Evolutionary conservation across 53 echinoderm and acorn worm genomes (phyloP).

Genomic region (Actinopyga echinites): DNA sequence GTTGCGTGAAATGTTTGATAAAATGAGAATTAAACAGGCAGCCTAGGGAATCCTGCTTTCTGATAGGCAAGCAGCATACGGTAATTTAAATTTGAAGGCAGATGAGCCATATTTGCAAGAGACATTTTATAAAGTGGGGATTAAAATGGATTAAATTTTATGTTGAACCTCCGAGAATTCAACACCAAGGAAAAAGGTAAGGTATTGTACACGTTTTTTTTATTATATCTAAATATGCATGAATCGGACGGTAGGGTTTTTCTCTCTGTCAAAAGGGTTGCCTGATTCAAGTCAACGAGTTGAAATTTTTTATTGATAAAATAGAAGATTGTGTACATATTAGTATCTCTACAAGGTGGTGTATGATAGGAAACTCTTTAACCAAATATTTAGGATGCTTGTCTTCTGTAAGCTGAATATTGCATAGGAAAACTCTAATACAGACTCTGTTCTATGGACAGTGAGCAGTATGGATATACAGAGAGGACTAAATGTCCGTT

Average conservation of each 20-base stretch:
- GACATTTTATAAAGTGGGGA: slow-evolving; percentile 10
- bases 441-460: too few relatives aligned
- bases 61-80: slow-evolving; percentile 27
- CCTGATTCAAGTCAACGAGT: too few relatives aligned
- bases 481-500: too few relatives aligned
- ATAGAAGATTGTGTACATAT: too few relatives aligned
- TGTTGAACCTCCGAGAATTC: slow-evolving; percentile 11
- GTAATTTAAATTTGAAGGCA: slow-evolving; percentile 27
- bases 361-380: too few relatives aligned
- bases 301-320: too few relatives aligned
- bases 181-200: slow-evolving; percentile 25
- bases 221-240: background rate
- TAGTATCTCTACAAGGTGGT: too few relatives aligned
- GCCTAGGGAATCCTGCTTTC: slow-evolving; percentile 37
- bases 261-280: background rate
- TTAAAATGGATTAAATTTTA: slow-evolving; percentile 34
- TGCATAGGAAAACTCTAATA: too few relatives aligned
- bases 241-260: background rate
- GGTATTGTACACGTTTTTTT: slow-evolving; percentile 5
- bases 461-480: too few relatives aligned
- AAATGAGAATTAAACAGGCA: slow-evolving; percentile 43
- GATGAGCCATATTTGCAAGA: slow-evolving; percentile 6
- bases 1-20: slow-evolving; percentile 40
- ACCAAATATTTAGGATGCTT: too few relatives aligned
- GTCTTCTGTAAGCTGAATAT: too few relatives aligned